Evolutionary conservation across 2,888 invertebrate genomes (phyloP).

Genomic region (Drosophila fulvimacula): DNA sequence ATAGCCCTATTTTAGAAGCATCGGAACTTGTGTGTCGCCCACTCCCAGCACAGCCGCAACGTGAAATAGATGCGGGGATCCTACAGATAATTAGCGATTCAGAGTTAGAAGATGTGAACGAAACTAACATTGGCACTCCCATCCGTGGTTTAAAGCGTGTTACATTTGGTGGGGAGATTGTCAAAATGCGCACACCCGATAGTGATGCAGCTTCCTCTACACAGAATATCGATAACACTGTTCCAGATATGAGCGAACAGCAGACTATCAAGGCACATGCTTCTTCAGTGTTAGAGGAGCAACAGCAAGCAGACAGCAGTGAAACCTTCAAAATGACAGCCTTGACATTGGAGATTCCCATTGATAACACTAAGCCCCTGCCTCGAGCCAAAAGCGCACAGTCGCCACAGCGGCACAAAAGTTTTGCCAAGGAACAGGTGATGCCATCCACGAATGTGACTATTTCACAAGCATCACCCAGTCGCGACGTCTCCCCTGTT

Average conservation of each 20-base stretch:
- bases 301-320: neutral
- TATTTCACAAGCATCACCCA: conserved; percentile 45
- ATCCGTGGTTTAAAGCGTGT: conserved; percentile 89
- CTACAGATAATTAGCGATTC: conserved; percentile 88
- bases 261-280: neutral
- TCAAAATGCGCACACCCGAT: conserved; percentile 93
- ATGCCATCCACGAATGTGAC: neutral
- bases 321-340: conserved; percentile 57
- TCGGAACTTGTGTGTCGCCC: conserved; percentile 83
- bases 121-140: conserved; percentile 72
- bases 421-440: conserved; percentile 6
- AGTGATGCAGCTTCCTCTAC: conserved; percentile 88
- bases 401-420: conserved; percentile 24
- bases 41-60: conserved; percentile 52
- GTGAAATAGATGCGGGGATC: conserved; percentile 82
- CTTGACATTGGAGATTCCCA: conserved; percentile 82
- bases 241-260: neutral
- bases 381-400: conserved; percentile 29
- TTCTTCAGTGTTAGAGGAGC: neutral
- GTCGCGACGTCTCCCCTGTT: conserved; percentile 58
- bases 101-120: conserved; percentile 85
- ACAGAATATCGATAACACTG: conserved; percentile 33
- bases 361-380: conserved; percentile 84
- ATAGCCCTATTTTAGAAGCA: conserved; percentile 74
- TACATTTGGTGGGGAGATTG: conserved; percentile 93